phyloP scores from a whole-genome alignment of 2,888 invertebrate genomes.

The Heliconius sara region DNA sequence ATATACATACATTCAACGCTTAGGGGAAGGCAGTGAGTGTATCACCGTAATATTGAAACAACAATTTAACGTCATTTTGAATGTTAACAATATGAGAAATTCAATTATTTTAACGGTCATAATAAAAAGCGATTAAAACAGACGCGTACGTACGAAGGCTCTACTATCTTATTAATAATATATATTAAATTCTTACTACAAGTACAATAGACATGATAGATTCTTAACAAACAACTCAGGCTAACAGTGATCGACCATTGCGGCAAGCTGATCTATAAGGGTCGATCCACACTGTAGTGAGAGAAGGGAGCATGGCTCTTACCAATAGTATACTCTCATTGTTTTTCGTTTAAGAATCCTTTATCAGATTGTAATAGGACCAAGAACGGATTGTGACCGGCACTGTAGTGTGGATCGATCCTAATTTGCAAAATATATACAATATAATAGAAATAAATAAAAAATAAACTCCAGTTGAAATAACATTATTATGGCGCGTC shows the following conservation, averaged over 20 bases:
- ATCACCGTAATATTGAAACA: constrained; percentile 58
- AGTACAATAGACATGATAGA: constrained; percentile 81
- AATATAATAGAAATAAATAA: constrained; percentile 1
- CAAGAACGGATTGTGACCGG: constrained; percentile 45
- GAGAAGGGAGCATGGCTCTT: background rate
- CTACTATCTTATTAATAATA: constrained; percentile 74
- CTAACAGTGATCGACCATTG: constrained; percentile 71
- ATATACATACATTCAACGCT: constrained; percentile 61
- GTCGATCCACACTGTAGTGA: background rate
- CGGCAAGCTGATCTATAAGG: constrained; percentile 69
- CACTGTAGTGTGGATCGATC: constrained; percentile 10
- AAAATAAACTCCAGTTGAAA: constrained; percentile 44
- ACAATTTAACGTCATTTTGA: constrained; percentile 60
- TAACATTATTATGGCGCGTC: constrained; percentile 43
- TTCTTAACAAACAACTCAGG: constrained; percentile 82
- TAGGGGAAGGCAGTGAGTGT: constrained; percentile 70
- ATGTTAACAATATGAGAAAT: constrained; percentile 65
- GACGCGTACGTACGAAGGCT: constrained; percentile 77
- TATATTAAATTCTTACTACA: constrained; percentile 82
- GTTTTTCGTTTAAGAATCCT: background rate
- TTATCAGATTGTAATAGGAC: constrained; percentile 45
- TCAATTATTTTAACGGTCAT: constrained; percentile 59
- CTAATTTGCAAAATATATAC: constrained; percentile 45
- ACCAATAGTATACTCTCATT: background rate
- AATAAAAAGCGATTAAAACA: constrained; percentile 72